A percentile compares a stretch with the other conserved stretches of the same genome.
These are phyloP conservation scores for Drosophila tani DNA, from an alignment of 1,140 invertebrate species.

Conservation along the genomic window DNA sequence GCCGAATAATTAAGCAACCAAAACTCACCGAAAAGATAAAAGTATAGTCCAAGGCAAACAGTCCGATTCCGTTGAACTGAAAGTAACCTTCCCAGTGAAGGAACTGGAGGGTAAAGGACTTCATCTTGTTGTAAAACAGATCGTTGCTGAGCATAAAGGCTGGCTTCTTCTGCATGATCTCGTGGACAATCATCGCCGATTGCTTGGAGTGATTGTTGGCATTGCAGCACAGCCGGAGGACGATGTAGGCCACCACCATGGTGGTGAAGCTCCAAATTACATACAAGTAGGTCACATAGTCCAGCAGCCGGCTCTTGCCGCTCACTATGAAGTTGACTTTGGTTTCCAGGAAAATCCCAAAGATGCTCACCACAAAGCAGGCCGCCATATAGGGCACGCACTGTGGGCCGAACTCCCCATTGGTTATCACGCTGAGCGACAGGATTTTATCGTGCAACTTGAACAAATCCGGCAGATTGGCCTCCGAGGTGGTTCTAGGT, in stretches of 20 bases:
- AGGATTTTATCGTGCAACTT: conserved; percentile 80
- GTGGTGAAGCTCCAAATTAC: conserved; percentile 79
- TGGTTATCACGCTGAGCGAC: conserved; percentile 75
- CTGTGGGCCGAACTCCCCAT: conserved; percentile 77
- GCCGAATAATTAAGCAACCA: neutral
- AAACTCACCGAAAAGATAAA: conserved; percentile 83
- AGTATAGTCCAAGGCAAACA: conserved; percentile 82
- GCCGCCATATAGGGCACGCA: conserved; percentile 82
- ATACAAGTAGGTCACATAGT: conserved; percentile 74
- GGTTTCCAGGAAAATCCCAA: conserved; percentile 82
- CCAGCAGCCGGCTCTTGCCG: conserved; percentile 66
- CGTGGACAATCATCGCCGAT: conserved; percentile 83
- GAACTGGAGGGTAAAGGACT: conserved; percentile 82
- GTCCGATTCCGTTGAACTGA: conserved; percentile 82
- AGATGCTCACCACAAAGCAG: conserved; percentile 80
- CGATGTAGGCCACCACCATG: conserved; percentile 80
- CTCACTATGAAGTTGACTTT: conserved; percentile 81
- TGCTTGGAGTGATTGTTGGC: conserved; percentile 80
- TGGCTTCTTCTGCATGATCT: conserved; percentile 85
- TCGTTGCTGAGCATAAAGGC: conserved; percentile 83
- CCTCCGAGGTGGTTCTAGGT: conserved; percentile 67
- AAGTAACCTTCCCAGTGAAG: conserved; percentile 83
- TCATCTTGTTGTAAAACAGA: conserved; percentile 84
- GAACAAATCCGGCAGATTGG: conserved; percentile 77
- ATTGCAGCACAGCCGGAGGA: conserved; percentile 79